Base-by-base conservation (phyloP, 1,140 invertebrate genomes). In the Microplitis demolitor region DNA sequence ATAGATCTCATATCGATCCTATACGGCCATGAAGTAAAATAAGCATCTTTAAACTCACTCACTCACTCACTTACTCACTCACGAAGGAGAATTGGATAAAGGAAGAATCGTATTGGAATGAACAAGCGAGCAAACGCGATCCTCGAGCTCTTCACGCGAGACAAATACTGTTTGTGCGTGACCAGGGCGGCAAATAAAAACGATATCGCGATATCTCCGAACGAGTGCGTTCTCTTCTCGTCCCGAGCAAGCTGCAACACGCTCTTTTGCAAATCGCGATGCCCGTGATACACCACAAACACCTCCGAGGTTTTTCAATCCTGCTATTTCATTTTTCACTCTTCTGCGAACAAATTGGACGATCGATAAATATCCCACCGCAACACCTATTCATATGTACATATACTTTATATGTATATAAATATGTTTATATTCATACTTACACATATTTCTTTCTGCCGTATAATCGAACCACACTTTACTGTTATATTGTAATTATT, bases 111-210 rank as follows among this genome's bases (percentile, higher is more conserved):
- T 16, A 54, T 35, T 71, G 24, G 34, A 63, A 69, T 14, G 53
- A 56, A 24, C 69, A 31, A 61, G 51, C 45, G 69, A 62, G 34
- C 35, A 56, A 61, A 37, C 39, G 54, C 31, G 50, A 63, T 71
- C 60, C 56, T 62, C 58, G 24, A 58, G 8, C 45, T n/a, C 13
- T 50, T 31, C 62, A 11, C 58, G 69, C 74, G 73, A 81, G 79
- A 81, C 78, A 78, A 82, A 82, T 81, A 81, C 81, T 80, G 77
- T 81, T 82, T 80, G 75, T 80, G 79, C 80, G 80, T 82, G 80
- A 82, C 78, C 76, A 54, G 80, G 74, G 76, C 75, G 72, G 73
- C 78, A 81, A 80, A 45, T 45, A 45, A 45, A 45, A 72, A 77
- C 11, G 33, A 70, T 62, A 62, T 62, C 60, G 60, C 61, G 60